Base-by-base conservation (phyloP, 2,113 vertebrate genomes). In the Vidua chalybeata region DNA sequence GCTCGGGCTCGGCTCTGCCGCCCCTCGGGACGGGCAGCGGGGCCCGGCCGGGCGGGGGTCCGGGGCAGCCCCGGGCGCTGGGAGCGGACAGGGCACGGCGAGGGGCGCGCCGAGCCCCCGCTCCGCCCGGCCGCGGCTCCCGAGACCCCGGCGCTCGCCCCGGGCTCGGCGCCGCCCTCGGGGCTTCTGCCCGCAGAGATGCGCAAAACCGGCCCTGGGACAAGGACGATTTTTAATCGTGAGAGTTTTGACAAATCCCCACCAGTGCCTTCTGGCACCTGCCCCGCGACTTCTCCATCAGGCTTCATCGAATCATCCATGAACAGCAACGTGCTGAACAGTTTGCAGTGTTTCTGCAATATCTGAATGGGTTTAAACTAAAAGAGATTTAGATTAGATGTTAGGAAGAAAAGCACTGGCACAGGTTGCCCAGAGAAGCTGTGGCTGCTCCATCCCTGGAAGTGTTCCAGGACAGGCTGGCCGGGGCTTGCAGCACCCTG, bases 401-500 rank as follows among this genome's bases (percentile, higher is more conserved):
- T 27, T 11, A 27, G n/a, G 26, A 35, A 31, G n/a, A 45, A 72
- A 21, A 31, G 16, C 19, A 1, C 13, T 18, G 73, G 49, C 31
- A 45, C 18, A 13, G 43, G 20, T 0, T 17, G 26, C 11, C 19
- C 55, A 11, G 41, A 23, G 87, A 0, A 55, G 16, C 55, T 41
- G 63, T 11, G n/a, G 62, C 55, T 62, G 41, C 31, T 9, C 12
- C 41, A 19, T 43, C 49, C 35, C 31, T 56, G 56, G 26, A 1
- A 37, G 18, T 5, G 49, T 1, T 11, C 21, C 1, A 43, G 63
- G 7, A 1, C 12, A 16, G 79, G 15, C 1, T 20, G n/a, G 30
- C 1, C 2, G 0, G 20, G 46, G 41, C 39, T 54, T 13, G 30
- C 26, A 23, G 31, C 11, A 15, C 0, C 28, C 17, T 20, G 41